Conservation (phyloP, 2,888 invertebrate species). For the Cyrtodaria siliqua region DNA sequence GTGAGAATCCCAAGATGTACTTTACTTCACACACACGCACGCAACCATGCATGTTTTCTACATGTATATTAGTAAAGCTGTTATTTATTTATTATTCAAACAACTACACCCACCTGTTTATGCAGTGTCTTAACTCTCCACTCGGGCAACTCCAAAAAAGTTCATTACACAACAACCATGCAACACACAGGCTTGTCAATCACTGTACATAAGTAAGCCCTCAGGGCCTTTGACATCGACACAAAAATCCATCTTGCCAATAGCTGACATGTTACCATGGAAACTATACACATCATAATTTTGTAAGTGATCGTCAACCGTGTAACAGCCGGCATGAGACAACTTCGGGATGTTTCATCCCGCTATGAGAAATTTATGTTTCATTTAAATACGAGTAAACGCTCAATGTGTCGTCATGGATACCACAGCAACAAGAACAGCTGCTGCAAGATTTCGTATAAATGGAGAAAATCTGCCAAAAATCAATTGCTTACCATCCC, state of each 20-base stretch:
- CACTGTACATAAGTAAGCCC: constrained; percentile 20
- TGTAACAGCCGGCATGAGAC: constrained; percentile 59
- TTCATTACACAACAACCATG: no score
- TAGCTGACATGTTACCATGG: constrained; percentile 68
- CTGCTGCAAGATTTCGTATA: constrained; percentile 53
- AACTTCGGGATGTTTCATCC: constrained; percentile 38
- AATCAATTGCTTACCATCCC: constrained; percentile 51
- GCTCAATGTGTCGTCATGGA: constrained; percentile 48
- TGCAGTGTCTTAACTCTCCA: no score
- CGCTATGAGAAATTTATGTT: constrained; percentile 26
- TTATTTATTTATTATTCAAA: no score
- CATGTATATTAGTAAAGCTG: no score
- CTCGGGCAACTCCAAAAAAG: no score
- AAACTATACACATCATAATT: constrained; percentile 67
- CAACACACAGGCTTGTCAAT: no score
- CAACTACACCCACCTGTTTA: no score
- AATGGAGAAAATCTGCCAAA: constrained; percentile 36
- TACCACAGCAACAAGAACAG: constrained; percentile 56
- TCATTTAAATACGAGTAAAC: constrained; percentile 60
- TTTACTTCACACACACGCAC: no score
- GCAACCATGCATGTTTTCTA: no score
- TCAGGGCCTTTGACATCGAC: constrained; percentile 16
- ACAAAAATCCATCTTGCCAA: constrained; percentile 52
- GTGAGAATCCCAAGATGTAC: no score
- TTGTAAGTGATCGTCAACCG: constrained; percentile 48